Percentiles rank a stretch among this genome's conserved stretches.
Conservation (phyloP, 2,797 vertebrate genomes). For the Siniperca undulata region DNA sequence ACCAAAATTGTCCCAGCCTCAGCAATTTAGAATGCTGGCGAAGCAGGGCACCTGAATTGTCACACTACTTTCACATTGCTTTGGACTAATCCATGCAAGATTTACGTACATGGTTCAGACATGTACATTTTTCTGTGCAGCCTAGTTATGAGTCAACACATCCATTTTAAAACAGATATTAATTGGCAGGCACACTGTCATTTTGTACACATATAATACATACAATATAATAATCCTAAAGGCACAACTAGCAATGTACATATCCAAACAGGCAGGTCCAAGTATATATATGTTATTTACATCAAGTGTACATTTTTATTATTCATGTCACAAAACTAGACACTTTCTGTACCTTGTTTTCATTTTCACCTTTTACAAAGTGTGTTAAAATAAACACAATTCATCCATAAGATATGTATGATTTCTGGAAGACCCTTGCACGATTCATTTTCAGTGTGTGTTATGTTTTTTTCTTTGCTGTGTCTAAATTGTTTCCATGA, state of each 20-base stretch:
- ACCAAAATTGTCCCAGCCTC: conserved; percentile 47
- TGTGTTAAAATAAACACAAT: not conserved
- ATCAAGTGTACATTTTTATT: conserved; percentile 10
- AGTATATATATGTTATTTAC: not conserved
- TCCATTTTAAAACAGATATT: not conserved
- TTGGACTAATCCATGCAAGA: conserved; percentile 23
- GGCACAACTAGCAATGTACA: not conserved
- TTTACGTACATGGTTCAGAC: conserved; percentile 1
- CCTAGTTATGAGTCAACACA: not conserved
- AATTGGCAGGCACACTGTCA: not conserved
- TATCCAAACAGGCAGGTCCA: not conserved
- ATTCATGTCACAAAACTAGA: conserved; percentile 4
- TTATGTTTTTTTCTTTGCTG: conserved; percentile 7
- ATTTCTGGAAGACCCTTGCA: conserved; percentile 15
- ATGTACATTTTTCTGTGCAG: not conserved
- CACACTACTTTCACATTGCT: conserved; percentile 3
- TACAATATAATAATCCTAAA: not conserved
- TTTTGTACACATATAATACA: not conserved
- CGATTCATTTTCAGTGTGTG: conserved; percentile 2
- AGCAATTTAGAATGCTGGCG: conserved; percentile 50
- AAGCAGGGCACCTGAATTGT: conserved; percentile 38
- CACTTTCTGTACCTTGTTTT: not conserved
- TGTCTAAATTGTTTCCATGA: conserved; percentile 22
- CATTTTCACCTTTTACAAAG: conserved; percentile 19
- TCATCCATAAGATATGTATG: conserved; percentile 21